Conservation (phyloP, 2,797 vertebrate species). For the Geotrypetes seraphini region DNA sequence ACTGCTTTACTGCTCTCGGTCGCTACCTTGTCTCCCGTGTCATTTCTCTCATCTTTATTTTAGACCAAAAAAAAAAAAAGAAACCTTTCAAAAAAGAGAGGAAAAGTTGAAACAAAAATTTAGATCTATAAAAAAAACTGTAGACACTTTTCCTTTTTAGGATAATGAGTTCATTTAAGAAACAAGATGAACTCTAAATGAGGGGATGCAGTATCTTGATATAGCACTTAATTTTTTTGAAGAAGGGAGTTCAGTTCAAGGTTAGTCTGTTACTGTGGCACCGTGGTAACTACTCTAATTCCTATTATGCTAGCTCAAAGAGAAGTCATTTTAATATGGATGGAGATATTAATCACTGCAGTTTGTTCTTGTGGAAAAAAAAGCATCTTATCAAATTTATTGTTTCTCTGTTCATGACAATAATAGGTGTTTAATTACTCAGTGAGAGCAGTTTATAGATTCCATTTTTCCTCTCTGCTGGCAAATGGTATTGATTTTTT, state of each 20-base stretch:
- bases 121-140: constrained; percentile 70
- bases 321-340: constrained; percentile 67
- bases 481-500: constrained; percentile 95
- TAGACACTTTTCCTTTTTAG: constrained; percentile 63
- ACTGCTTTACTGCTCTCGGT: constrained; percentile 41
- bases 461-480: constrained; percentile 82
- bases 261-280: constrained; percentile 75
- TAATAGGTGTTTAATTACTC: constrained; percentile 99
- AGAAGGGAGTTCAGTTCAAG: constrained; percentile 77
- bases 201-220: constrained; percentile 72
- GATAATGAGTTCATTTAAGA: constrained; percentile 73
- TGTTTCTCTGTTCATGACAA: constrained; percentile 87
- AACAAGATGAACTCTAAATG: constrained; percentile 74
- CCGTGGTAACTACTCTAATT: constrained; percentile 58
- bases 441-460: constrained; percentile 96
- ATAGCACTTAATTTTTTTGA: constrained; percentile 74
- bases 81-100: too few species aligned
- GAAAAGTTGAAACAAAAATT: constrained; percentile 65
- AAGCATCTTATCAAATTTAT: constrained; percentile 88
- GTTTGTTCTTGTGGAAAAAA: constrained; percentile 78
- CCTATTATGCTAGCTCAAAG: constrained; percentile 67
- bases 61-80: constrained; percentile 54
- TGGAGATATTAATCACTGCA: constrained; percentile 82
- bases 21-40: constrained; percentile 48
- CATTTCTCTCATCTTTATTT: constrained; percentile 62